Evolutionary conservation across 2,888 invertebrate genomes (phyloP).

Genomic region (Sphinx pinastri): DNA sequence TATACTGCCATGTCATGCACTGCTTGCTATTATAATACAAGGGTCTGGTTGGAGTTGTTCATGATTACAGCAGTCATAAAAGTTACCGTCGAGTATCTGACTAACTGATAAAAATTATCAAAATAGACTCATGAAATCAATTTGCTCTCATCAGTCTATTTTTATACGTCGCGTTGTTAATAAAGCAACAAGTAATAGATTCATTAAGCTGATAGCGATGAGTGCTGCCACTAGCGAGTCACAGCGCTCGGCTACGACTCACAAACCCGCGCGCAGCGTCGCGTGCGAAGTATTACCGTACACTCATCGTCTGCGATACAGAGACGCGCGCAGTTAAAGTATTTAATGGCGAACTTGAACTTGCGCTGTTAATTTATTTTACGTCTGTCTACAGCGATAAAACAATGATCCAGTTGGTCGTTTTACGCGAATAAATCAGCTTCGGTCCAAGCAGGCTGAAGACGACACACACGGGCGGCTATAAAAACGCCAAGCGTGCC

Average conservation of each 20-base stretch:
- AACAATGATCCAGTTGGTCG: slow-evolving; percentile 42
- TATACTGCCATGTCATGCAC: neutral
- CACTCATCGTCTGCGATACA: slow-evolving; percentile 4
- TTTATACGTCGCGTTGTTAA: neutral
- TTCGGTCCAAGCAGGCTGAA: slow-evolving; percentile 29
- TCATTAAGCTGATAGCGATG: neutral
- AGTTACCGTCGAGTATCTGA: neutral
- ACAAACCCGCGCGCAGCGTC: neutral
- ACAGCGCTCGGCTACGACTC: neutral
- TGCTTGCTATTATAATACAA: neutral
- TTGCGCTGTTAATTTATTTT: slow-evolving; percentile 34
- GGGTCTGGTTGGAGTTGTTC: too few relatives aligned
- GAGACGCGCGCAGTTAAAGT: slow-evolving; percentile 4
- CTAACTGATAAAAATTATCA: neutral
- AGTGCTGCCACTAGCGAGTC: neutral
- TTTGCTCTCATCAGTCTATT: neutral
- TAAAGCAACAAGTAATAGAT: neutral
- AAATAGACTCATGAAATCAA: neutral
- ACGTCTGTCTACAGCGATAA: slow-evolving; percentile 42
- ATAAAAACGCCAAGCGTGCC: slow-evolving; percentile 26
- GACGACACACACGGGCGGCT: slow-evolving; percentile 25
- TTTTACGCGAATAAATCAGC: slow-evolving; percentile 48
- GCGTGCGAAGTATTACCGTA: neutral
- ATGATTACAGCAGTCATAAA: too few relatives aligned
- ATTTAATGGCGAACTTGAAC: slow-evolving; percentile 22